Percentiles rank a stretch among this genome's conserved stretches.
Evolutionary conservation across 1,140 invertebrate species (phyloP).

Genomic region (Temnothorax curvispinosus): DNA sequence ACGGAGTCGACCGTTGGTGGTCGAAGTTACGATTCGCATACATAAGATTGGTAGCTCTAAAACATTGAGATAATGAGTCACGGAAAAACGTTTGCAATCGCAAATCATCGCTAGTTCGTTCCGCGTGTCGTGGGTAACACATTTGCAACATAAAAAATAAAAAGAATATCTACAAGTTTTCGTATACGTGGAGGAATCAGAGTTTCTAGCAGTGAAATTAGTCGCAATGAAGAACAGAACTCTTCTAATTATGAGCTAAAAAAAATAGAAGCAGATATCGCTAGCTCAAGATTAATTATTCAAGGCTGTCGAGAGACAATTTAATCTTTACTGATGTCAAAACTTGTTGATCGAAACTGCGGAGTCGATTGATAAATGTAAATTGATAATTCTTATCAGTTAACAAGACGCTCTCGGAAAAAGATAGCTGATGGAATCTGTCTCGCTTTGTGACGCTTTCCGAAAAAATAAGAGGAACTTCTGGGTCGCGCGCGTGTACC

Average conservation of each 20-base stretch:
- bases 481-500: neutral
- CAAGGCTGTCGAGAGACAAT: neutral
- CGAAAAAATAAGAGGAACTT: constrained; percentile 15
- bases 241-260: neutral
- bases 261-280: neutral
- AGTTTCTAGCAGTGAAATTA: neutral
- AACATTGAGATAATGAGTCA: constrained; percentile 49
- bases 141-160: neutral
- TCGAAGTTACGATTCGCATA: constrained; percentile 18
- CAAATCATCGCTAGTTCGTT: constrained; percentile 19
- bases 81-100: constrained; percentile 20
- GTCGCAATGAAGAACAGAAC: neutral
- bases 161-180: no score
- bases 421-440: constrained; percentile 19
- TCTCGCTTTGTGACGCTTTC: neutral
- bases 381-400: constrained; percentile 51
- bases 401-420: neutral
- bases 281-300: constrained; percentile 14
- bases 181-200: neutral
- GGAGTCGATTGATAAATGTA: constrained; percentile 34
- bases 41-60: constrained; percentile 21
- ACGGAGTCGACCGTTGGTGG: constrained; percentile 28
- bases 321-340: neutral
- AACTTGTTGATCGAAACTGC: constrained; percentile 30
- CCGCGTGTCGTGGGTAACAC: neutral